These are phyloP conservation scores for Eumaeus atala DNA, from an alignment of 1,140 invertebrate genomes.

Conservation along the genomic window DNA sequence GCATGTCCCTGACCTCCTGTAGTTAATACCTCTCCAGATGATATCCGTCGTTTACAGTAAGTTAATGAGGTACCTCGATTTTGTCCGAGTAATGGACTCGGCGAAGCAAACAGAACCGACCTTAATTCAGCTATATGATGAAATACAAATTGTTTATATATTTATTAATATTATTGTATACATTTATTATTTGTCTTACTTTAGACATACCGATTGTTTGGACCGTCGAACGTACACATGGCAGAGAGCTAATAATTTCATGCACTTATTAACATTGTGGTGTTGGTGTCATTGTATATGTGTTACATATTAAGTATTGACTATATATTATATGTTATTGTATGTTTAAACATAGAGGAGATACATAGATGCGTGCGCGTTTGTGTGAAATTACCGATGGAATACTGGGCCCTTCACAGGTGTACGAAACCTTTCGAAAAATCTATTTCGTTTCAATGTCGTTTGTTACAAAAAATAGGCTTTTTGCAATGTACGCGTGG, in stretches of 20 bases:
- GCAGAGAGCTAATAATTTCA: slow-evolving; percentile 30
- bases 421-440: slow-evolving; percentile 25
- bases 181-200: not conserved
- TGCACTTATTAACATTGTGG: slow-evolving; percentile 62
- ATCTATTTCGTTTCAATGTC: slow-evolving; percentile 40
- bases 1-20: too few species aligned
- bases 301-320: slow-evolving; percentile 33
- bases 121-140: too few species aligned
- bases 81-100: too few species aligned
- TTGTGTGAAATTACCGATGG: slow-evolving; percentile 2
- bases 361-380: slow-evolving; percentile 23
- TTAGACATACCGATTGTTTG: slow-evolving; percentile 18
- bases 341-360: slow-evolving; percentile 24
- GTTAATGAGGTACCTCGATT: too few species aligned
- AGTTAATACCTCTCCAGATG: too few species aligned
- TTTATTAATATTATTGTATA: too few species aligned
- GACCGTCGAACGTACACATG: slow-evolving; percentile 66
- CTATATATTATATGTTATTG: slow-evolving; percentile 19
- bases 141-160: too few species aligned
- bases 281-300: slow-evolving; percentile 42
- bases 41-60: too few species aligned
- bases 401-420: slow-evolving; percentile 22
- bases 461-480: slow-evolving; percentile 43
- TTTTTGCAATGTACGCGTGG: slow-evolving; percentile 39
- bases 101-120: too few species aligned